Base-by-base conservation (phyloP, 2,113 vertebrate genomes). In the Cyanoderma ruficeps region DNA sequence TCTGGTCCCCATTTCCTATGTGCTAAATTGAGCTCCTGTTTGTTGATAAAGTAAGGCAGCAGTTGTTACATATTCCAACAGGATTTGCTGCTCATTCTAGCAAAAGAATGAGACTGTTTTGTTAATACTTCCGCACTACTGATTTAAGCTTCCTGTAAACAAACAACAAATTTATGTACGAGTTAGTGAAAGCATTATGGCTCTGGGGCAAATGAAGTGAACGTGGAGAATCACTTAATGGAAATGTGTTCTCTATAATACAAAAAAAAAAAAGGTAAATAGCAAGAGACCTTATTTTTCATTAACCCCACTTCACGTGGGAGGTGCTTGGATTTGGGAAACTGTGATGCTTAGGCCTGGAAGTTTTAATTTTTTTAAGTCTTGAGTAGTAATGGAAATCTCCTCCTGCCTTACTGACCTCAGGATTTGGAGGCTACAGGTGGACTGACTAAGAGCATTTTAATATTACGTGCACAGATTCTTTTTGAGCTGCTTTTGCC, bases 61-160 rank as follows among this genome's bases (percentile, higher is more conserved):
- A 69, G 57, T 80, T 80, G 72, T 61, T 88, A 7, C 1, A 3
- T 65, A 21, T 83, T 91, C 37, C 31, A 56, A 22, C 81, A 53
- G n/a, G 41, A 64, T 53, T 75, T 90, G 55, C 70, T 92, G 88
- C 81, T 89, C 68, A 15, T 87, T 94, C 60, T 52, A 84, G 69
- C 88, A 77, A 7, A 78, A 90, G 46, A 93, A 63, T 57, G 55
- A 49, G 42, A 7, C 57, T 67, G 59, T 59, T 61, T 83, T 88
- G 79, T 47, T 61, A 6, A 65, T 86, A 46, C 30, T 93, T 85
- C 70, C 0, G 1, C 46, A 33, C 88, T 77, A 31, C 59, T 94
- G 88, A 60, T 35, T 53, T 33, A 35, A 77, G 75, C 37, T 92
- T 93, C 79, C 46, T 86, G 18, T 88, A 88, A 94, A 85, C 82